Conservation (phyloP, 2,113 vertebrate genomes). For the Burhinus oedicnemus region DNA sequence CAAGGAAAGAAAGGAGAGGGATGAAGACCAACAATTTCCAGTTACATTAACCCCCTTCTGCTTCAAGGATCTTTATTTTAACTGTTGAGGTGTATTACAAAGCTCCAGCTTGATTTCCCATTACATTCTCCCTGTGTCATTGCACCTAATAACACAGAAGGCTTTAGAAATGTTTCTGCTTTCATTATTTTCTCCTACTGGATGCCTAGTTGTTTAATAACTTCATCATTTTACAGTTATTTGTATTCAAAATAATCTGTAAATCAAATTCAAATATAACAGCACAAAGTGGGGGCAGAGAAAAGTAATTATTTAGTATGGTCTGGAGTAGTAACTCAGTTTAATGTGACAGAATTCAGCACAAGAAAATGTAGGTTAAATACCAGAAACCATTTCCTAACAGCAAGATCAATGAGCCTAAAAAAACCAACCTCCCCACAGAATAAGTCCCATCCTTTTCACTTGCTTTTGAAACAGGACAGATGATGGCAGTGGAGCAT, state of each 20-base stretch:
- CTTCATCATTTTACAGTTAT: slow-evolving; percentile 45
- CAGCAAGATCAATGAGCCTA: not conserved
- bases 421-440: not conserved
- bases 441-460: not conserved
- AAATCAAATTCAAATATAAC: slow-evolving; percentile 46
- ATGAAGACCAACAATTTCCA: slow-evolving; percentile 1
- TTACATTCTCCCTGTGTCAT: slow-evolving; percentile 58
- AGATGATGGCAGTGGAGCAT: not conserved
- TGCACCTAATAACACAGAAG: slow-evolving; percentile 46
- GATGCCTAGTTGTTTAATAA: slow-evolving; percentile 48
- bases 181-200: slow-evolving; percentile 54
- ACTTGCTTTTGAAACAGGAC: not conserved
- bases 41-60: slow-evolving; percentile 44
- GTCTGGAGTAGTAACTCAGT: not conserved
- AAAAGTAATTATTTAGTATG: slow-evolving; percentile 30
- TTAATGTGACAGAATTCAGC: not conserved
- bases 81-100: slow-evolving; percentile 47
- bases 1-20: not conserved
- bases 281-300: not conserved
- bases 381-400: slow-evolving; percentile 11
- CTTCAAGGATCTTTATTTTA: slow-evolving; percentile 53
- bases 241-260: slow-evolving; percentile 45
- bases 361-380: slow-evolving; percentile 30
- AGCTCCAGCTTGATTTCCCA: slow-evolving; percentile 52
- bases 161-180: slow-evolving; percentile 45